Evolutionary conservation across 2,797 vertebrate species (phyloP).

Genomic region (Chaetodon trifasciatus): DNA sequence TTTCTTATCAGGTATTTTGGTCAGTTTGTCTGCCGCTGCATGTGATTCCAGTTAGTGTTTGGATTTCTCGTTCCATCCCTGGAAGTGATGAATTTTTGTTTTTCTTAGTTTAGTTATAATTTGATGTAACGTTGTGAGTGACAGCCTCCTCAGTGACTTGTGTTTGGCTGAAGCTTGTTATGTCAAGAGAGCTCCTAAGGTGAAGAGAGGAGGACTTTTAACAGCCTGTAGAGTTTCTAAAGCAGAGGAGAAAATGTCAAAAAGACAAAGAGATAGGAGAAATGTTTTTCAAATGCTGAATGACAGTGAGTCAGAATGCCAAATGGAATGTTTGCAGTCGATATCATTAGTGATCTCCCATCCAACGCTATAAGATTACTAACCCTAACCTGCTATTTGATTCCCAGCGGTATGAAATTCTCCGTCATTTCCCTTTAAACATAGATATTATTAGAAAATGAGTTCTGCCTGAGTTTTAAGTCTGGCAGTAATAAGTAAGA

Average conservation of each 20-base stretch:
- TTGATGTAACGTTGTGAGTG: constrained; percentile 22
- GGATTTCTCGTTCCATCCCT: constrained; percentile 20
- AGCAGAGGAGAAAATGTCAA: no score
- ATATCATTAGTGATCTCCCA: no score
- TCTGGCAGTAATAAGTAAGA: neutral
- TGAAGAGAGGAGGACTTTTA: no score
- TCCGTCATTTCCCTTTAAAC: neutral
- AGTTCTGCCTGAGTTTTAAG: neutral
- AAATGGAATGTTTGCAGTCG: no score
- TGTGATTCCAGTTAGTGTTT: constrained; percentile 32
- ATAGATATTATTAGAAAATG: neutral
- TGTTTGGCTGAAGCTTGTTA: constrained; percentile 17
- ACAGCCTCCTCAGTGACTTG: constrained; percentile 18
- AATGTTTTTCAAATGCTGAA: no score
- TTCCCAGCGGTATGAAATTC: neutral
- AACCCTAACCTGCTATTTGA: no score
- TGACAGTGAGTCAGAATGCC: no score
- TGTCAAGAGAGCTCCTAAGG: neutral
- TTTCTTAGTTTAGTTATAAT: constrained; percentile 31
- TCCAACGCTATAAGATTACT: no score
- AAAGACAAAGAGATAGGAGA: no score
- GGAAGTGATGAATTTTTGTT: constrained; percentile 21
- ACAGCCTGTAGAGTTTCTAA: no score
- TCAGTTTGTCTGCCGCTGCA: constrained; percentile 10
- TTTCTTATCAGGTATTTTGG: constrained; percentile 23